These are phyloP conservation scores for Nibea coibor DNA, from an alignment of 2,113 vertebrate species.

Conservation along the genomic window DNA sequence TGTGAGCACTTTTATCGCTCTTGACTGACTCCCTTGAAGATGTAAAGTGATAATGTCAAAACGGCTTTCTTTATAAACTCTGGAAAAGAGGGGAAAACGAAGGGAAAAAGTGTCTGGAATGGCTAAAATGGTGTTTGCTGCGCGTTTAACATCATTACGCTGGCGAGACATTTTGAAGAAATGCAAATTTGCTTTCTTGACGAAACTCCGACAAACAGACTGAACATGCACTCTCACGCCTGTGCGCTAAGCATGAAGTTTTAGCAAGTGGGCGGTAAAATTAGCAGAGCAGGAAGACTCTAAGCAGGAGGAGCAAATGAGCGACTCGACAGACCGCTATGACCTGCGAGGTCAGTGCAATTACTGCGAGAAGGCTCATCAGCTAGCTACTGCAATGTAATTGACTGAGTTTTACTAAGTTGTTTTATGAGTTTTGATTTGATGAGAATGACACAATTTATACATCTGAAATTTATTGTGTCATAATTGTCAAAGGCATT, in stretches of 20 bases:
- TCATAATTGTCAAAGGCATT: not conserved
- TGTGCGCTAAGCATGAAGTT: not conserved
- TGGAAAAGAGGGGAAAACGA: not conserved
- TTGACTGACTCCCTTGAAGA: slow-evolving; percentile 23
- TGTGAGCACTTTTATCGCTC: slow-evolving; percentile 19
- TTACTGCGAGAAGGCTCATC: too few species aligned
- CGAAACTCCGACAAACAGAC: not conserved
- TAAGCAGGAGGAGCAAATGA: not conserved
- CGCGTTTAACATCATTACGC: slow-evolving; percentile 1
- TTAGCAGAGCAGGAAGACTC: not conserved
- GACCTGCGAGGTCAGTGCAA: not conserved
- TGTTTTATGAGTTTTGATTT: not conserved
- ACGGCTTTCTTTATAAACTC: slow-evolving; percentile 13
- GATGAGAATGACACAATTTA: not conserved
- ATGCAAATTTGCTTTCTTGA: not conserved
- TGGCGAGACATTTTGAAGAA: not conserved
- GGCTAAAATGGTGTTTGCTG: not conserved
- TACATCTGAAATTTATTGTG: not conserved
- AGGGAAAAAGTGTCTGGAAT: too few species aligned
- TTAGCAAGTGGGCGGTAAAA: not conserved
- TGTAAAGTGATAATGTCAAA: slow-evolving; percentile 31
- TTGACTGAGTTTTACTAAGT: not conserved
- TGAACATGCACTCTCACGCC: not conserved
- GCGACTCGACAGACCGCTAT: not conserved
- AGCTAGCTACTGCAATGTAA: too few species aligned